Percentiles rank a stretch among this genome's conserved stretches.
These are phyloP conservation scores for Ophioderma brevispina DNA, from an alignment of 35 echinoderm and acorn worm species.

Conservation along the genomic window DNA sequence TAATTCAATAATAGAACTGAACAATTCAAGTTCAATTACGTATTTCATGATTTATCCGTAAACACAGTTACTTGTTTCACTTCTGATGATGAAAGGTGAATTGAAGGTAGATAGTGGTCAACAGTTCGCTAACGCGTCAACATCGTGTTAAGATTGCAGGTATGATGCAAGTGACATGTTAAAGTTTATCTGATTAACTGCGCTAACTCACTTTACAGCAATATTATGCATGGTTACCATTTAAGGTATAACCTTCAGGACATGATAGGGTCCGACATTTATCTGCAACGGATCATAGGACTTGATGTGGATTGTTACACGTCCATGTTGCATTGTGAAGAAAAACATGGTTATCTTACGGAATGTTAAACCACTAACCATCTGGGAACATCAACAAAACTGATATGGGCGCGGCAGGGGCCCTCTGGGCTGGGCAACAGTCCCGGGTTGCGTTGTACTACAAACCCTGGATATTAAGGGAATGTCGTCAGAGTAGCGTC, in stretches of 20 bases:
- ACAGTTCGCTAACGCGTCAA: background rate
- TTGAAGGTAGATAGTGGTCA: background rate
- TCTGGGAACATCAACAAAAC: too few species aligned
- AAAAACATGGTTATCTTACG: too few species aligned
- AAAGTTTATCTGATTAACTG: background rate
- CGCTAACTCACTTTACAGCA: background rate
- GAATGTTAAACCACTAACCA: too few species aligned
- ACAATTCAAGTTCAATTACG: background rate
- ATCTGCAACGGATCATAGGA: constrained; percentile 13
- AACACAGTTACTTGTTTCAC: background rate
- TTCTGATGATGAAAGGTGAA: background rate
- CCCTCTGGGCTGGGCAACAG: too few species aligned
- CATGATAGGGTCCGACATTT: background rate
- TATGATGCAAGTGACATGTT: background rate
- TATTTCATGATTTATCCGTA: background rate
- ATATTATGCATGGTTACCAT: background rate
- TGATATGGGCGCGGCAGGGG: too few species aligned
- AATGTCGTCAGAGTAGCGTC: too few species aligned
- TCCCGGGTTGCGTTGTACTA: too few species aligned
- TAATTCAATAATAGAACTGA: background rate
- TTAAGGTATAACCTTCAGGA: background rate
- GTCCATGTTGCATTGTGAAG: too few species aligned
- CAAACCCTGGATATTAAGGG: too few species aligned
- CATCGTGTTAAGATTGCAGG: too few species aligned
- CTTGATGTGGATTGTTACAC: too few species aligned